Base-by-base conservation (phyloP, 2,888 invertebrate genomes). In the Drosophila maculinotata region DNA sequence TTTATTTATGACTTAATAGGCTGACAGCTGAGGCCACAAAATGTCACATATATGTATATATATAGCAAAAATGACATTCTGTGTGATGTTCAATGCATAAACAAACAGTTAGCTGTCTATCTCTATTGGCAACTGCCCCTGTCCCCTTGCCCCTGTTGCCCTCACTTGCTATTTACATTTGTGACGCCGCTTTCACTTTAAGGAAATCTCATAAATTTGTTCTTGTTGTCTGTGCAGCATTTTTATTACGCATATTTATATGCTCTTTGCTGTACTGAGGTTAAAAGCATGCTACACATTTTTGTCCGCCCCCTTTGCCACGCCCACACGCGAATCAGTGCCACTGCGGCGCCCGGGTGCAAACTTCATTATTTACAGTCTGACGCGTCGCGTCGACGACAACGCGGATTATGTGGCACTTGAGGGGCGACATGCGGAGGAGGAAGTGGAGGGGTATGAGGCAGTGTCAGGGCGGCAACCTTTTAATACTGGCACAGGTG, bases 321-420 rank as follows among this genome's bases (percentile, higher is more conserved):
- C 54, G 31, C 54, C 56, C 45, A 30, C 38, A 12, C 52, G 45
- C 69, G 69, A 71, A 64, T 68, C 73, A 71, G 60, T 38, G 71
- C 49, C 44, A 64, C 49, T 41, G 52, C 42, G 65, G 41, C 52
- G 44, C 59, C 44, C 60, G 69, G 82, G 80, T 76, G 80, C 72
- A 89, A 86, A 86, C 86, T 86, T 88, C 84, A 88, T 86, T 89
- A 86, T 86, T 89, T 83, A 86, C 88, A 83, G 89, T 89, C 89
- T 86, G 80, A 73, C 86, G 88, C 88, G 76, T 70, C 77, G 83
- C 77, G 83, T 70, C 87, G 75, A 44, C 53, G 53, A 58, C 64
- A 76, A 31, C 59, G 36, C 31, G 73, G 59, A 52, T 71, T 56
- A 71, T 72, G 54, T 52, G 65, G 15, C 65, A 54, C 71, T 47